Evolutionary conservation across 1,140 invertebrate genomes (phyloP), one percentile per base, ranked within the genome.

Genomic region (Calycopis cecrops): DNA sequence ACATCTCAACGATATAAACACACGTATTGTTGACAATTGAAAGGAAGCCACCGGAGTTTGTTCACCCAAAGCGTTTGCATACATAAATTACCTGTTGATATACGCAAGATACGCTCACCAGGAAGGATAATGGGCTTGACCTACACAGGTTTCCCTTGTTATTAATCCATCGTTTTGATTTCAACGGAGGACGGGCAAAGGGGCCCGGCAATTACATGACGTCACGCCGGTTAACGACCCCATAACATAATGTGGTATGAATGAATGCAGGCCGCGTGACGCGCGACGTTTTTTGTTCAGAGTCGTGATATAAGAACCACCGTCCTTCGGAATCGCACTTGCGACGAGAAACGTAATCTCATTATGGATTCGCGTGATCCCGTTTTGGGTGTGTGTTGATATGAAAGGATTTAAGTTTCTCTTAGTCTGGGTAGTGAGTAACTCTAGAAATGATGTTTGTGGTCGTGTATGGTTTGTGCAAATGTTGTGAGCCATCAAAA

Each of bases 91-190:
- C 68, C 40, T 21, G 33, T 44, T 53, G 17, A 14, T 21, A n/a
- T 44, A 34, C 18, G 21, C 6, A 28, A 33, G 37, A 17, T 40
- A 38, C 40, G 14, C 16, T 16, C 17, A 44, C 28, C 38, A 34
- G 9, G 38, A 44, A 52, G n/a, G 48, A 50, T 84, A 82, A 84
- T 71, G 76, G 73, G 73, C 80, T 83, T 86, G 83, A 86, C 83
- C 83, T 86, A 85, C 73, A 80, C 71, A 73, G 77, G 70, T 68
- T 71, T 83, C 83, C 83, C 78, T 82, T 82, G 79, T 85, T 84
- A 85, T 79, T 81, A 85, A 81, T 82, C 79, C 76, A 71, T 71
- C 78, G 73, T 85, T 85, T 85, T 83, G 83, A 86, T 85, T 84
- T 77, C 71, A 77, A 81, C 67, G 64, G 60, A 65, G 72, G 75